Percentiles rank a stretch among this genome's conserved stretches.
Evolutionary conservation across 2,113 vertebrate genomes (phyloP).

Genomic region (Myocastor coypus): DNA sequence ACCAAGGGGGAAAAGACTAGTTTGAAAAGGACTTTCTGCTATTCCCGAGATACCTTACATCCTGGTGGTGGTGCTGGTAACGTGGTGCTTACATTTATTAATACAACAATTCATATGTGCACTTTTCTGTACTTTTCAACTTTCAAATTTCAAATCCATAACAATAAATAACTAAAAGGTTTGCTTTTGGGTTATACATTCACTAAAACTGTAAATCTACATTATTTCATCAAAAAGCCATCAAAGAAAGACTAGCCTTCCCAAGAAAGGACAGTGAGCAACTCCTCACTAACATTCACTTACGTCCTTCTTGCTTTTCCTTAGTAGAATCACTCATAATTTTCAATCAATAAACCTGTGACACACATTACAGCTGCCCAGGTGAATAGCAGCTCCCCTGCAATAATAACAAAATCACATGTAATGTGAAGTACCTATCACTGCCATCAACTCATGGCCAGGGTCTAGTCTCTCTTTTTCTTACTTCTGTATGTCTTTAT

Average conservation of each 20-base stretch:
- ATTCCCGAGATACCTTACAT: not conserved
- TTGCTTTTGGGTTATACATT: not conserved
- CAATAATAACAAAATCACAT: not conserved
- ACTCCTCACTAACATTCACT: not conserved
- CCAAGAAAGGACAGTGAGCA: not conserved
- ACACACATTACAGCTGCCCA: not conserved
- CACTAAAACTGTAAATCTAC: not conserved
- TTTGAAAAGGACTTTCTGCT: not conserved
- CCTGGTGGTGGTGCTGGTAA: not conserved
- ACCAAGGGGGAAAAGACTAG: not conserved
- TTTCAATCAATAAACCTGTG: not conserved
- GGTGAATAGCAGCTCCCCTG: not conserved
- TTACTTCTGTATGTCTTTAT: not conserved
- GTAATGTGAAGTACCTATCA: not conserved
- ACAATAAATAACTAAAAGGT: not conserved
- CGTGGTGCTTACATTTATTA: not conserved
- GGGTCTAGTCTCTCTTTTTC: not conserved
- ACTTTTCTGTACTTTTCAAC: not conserved
- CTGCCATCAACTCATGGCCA: not conserved
- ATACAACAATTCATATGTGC: not conserved
- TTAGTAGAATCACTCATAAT: not conserved
- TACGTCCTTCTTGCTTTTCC: not conserved
- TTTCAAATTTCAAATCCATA: not conserved
- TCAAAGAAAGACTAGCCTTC: not conserved
- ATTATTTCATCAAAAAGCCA: not conserved